These are phyloP conservation scores for Ariolimax columbianus DNA, from an alignment of 2,888 invertebrate genomes.

Conservation along the genomic window DNA sequence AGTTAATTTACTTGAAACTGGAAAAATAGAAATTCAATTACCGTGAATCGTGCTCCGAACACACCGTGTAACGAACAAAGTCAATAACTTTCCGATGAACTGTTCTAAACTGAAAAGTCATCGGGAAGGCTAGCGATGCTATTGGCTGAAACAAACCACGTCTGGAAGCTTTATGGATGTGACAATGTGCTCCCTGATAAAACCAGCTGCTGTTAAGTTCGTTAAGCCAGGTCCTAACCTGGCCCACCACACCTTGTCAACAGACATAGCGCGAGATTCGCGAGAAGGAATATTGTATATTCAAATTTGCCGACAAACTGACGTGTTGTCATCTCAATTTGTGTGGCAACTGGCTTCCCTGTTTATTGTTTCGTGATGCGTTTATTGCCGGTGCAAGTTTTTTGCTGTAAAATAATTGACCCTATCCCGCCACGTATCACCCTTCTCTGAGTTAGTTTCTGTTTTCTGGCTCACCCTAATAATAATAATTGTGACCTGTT, in stretches of 20 bases:
- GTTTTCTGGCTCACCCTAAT: no score
- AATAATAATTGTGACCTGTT: no score
- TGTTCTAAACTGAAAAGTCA: neutral
- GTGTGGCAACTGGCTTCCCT: neutral
- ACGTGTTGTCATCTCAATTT: neutral
- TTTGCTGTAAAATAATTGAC: no score
- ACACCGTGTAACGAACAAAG: neutral
- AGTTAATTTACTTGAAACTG: no score
- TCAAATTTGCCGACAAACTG: neutral
- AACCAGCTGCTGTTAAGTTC: neutral
- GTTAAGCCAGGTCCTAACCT: neutral
- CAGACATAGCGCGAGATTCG: neutral
- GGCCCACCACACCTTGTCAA: neutral
- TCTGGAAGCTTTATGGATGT: neutral
- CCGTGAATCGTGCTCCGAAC: neutral
- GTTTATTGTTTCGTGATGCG: neutral
- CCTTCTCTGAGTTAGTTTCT: no score
- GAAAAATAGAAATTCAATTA: no score
- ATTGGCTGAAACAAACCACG: neutral
- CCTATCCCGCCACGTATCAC: no score
- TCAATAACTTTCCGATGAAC: neutral
- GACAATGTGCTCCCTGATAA: neutral
- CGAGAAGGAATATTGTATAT: neutral
- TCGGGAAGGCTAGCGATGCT: neutral
- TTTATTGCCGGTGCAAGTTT: neutral